Evolutionary conservation across 2,797 vertebrate genomes (phyloP).

Genomic region (Rhabdomys pumilio): DNA sequence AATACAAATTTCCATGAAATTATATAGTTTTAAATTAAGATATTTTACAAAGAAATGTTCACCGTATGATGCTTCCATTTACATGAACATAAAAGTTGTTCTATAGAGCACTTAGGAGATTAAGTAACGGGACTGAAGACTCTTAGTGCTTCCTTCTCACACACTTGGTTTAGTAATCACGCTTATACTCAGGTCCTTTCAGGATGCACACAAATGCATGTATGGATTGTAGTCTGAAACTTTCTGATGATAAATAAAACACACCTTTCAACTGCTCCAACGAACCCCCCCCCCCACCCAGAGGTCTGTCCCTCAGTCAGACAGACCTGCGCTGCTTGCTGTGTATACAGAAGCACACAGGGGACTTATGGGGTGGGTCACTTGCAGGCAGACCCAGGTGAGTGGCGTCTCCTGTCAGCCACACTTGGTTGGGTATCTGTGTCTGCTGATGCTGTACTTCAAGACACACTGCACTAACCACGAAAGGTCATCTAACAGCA

Average conservation of each 20-base stretch:
- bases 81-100: conserved; percentile 83
- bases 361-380: not conserved
- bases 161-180: not conserved
- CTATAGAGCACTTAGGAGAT: conserved; percentile 80
- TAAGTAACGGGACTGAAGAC: conserved; percentile 63
- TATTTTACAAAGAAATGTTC: conserved; percentile 85
- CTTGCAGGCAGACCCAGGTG: not conserved
- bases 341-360: not conserved
- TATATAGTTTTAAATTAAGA: conserved; percentile 82
- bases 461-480: conserved; percentile 62
- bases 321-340: not conserved
- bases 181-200: not conserved
- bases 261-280: not conserved
- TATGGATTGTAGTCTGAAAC: not conserved
- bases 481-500: conserved; percentile 49
- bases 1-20: conserved; percentile 82
- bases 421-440: conserved; percentile 52
- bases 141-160: not conserved
- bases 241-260: not conserved
- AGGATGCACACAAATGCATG: not conserved
- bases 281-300: no score
- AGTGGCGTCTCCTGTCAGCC: not conserved
- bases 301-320: not conserved
- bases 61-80: conserved; percentile 83
- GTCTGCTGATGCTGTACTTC: conserved; percentile 60